Percentiles rank a stretch among this genome's conserved stretches.
phyloP scores from a whole-genome alignment of 2,797 vertebrate species.

The Xenops minutus region DNA sequence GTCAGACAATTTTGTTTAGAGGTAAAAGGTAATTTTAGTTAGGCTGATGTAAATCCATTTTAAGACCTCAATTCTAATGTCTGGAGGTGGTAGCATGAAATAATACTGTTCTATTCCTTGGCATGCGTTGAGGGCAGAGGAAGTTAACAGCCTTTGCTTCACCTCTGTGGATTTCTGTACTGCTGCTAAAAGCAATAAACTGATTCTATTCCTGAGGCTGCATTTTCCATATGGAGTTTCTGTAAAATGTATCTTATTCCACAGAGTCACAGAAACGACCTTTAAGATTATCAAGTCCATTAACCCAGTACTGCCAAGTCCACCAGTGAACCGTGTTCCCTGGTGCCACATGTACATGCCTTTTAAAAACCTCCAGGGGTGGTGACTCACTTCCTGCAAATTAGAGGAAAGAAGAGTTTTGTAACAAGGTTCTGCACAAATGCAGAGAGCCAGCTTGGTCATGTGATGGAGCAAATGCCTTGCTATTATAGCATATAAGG shows the following conservation, averaged over 20 bases:
- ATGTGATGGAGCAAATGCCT: neutral
- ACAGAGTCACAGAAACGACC: neutral
- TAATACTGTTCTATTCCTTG: neutral
- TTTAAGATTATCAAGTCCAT: neutral
- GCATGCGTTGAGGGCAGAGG: neutral
- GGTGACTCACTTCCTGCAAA: neutral
- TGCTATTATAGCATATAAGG: rapidly evolving
- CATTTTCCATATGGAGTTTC: neutral
- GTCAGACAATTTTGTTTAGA: neutral
- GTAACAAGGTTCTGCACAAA: neutral
- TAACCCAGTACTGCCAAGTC: neutral
- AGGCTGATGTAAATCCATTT: neutral
- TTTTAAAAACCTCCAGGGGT: neutral
- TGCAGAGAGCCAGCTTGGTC: neutral
- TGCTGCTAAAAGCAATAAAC: neutral
- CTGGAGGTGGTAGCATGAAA: neutral
- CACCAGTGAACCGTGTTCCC: neutral
- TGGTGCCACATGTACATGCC: neutral
- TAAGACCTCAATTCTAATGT: neutral
- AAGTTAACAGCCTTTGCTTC: neutral
- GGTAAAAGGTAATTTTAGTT: neutral
- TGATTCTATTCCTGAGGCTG: neutral
- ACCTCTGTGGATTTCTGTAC: neutral
- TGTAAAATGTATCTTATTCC: neutral
- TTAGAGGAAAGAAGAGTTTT: neutral